Conservation (phyloP, 2,113 vertebrate species). For the Ifrita kowaldi region DNA sequence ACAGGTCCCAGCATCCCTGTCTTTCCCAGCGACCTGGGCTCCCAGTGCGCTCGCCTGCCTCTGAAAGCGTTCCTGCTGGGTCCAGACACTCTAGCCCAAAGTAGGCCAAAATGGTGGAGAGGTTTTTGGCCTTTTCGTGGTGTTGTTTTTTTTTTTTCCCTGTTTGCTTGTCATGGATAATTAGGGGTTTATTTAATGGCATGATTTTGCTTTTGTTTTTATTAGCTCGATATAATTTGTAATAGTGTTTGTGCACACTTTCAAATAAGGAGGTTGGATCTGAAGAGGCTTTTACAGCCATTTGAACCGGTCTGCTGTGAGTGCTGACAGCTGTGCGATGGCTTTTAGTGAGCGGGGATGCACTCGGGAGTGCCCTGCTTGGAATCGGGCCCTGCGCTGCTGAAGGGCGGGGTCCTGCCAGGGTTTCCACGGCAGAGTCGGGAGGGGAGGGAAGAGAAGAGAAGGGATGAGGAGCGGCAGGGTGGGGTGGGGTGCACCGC, state of each 20-base stretch:
- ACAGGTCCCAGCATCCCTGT: background rate
- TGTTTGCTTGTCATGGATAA: background rate
- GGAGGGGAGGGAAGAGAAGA: no score
- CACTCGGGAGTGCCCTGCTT: rapidly evolving
- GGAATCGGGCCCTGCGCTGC: rapidly evolving
- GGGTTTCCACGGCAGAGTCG: rapidly evolving
- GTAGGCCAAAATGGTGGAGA: background rate
- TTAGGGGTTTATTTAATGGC: no score
- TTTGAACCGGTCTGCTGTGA: background rate
- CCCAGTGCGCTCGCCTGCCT: rapidly evolving
- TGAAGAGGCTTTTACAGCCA: background rate
- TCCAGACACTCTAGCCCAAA: background rate
- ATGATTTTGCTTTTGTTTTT: background rate
- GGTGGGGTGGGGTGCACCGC: rapidly evolving
- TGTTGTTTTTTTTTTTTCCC: no score
- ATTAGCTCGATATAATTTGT: background rate
- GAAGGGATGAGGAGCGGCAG: no score
- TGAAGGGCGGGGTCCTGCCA: rapidly evolving
- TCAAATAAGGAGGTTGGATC: rapidly evolving
- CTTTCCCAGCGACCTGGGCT: background rate
- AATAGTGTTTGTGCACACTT: rapidly evolving
- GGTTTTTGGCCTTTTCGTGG: background rate
- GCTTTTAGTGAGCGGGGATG: background rate
- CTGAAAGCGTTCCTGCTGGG: background rate
- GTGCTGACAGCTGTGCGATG: background rate